These are phyloP conservation scores for Parapristionchus giblindavisi DNA, from an alignment of 2,888 invertebrate species.

Conservation along the genomic window DNA sequence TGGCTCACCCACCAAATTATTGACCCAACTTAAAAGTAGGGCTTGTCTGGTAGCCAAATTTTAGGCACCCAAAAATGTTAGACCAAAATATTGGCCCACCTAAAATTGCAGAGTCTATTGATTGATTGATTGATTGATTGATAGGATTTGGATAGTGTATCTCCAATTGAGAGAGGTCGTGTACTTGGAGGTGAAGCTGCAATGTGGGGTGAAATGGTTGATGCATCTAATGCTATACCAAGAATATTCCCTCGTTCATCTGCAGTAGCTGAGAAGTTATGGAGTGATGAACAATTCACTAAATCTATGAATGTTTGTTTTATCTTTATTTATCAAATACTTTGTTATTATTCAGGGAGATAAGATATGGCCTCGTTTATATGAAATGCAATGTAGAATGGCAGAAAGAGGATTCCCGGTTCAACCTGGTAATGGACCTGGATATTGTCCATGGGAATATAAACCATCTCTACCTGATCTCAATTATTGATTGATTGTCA, in stretches of 20 bases:
- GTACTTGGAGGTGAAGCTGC: constrained; percentile 40
- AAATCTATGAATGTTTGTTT: constrained; percentile 11
- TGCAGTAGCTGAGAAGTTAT: constrained; percentile 37
- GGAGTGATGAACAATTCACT: constrained; percentile 37
- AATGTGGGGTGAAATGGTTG: constrained; percentile 42
- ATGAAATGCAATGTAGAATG: constrained; percentile 39
- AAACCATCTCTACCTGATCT: constrained; percentile 36
- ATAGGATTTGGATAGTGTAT: constrained; percentile 23
- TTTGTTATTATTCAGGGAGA: neutral
- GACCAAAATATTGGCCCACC: no score
- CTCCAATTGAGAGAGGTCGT: constrained; percentile 12
- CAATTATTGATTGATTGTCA: constrained; percentile 13
- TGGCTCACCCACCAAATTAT: no score
- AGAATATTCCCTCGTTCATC: constrained; percentile 35
- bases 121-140: neutral
- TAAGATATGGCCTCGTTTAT: constrained; percentile 37
- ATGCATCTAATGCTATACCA: constrained; percentile 16
- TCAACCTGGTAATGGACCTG: constrained; percentile 40
- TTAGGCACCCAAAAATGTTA: no score
- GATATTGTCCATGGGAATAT: constrained; percentile 39
- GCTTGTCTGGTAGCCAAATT: no score
- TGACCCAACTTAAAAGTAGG: no score
- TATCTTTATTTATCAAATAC: neutral
- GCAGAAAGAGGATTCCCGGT: constrained; percentile 37
- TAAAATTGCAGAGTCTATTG: no score